These are phyloP conservation scores for Abscondita cerata DNA, from an alignment of 2,888 invertebrate species.

Conservation along the genomic window DNA sequence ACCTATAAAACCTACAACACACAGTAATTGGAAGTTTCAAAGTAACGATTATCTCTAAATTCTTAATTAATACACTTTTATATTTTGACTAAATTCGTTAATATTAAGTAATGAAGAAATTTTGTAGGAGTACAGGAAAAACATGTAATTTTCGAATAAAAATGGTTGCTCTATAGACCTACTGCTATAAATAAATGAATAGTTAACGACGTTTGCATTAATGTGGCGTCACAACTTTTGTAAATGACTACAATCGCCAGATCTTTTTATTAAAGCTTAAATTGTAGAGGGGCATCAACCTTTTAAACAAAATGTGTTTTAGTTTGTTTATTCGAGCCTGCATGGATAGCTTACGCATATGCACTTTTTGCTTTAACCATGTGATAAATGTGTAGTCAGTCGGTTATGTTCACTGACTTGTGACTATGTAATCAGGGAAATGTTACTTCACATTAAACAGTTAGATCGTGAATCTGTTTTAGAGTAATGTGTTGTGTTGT, in stretches of 20 bases:
- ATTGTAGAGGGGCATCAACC: constrained; percentile 36
- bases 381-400: constrained; percentile 20
- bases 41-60: too few relatives aligned
- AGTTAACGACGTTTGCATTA: constrained; percentile 6
- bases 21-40: too few relatives aligned
- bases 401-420: constrained; percentile 1
- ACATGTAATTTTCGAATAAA: too few relatives aligned
- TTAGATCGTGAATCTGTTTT: too few relatives aligned
- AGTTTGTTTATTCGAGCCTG: constrained; percentile 35
- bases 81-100: too few relatives aligned
- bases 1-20: too few relatives aligned
- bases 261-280: constrained; percentile 12
- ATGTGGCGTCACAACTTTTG: constrained; percentile 6
- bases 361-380: constrained; percentile 27
- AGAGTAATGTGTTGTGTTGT: too few relatives aligned
- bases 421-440: constrained; percentile 1
- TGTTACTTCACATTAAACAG: not conserved
- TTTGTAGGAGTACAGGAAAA: too few relatives aligned
- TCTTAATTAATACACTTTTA: too few relatives aligned
- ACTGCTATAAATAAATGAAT: not conserved
- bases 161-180: too few relatives aligned
- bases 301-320: constrained; percentile 35
- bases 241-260: constrained; percentile 1
- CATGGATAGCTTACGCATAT: constrained; percentile 33
- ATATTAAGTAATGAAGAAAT: too few relatives aligned